Conservation (phyloP, 1,140 invertebrate genomes). For the Zaprionus capensis region DNA sequence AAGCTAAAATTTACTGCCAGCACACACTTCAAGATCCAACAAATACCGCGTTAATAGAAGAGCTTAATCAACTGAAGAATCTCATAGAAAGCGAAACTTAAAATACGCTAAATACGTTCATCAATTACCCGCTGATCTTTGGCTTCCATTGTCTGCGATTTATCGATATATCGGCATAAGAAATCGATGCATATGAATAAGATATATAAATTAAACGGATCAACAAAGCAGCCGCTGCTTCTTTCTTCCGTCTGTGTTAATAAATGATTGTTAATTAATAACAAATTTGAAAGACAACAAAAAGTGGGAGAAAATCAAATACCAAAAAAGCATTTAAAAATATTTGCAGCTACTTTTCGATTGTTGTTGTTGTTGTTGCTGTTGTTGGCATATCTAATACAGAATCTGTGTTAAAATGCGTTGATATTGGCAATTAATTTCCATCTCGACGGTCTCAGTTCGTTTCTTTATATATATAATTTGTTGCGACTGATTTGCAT, state of each 20-base stretch:
- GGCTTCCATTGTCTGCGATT: conserved; percentile 18
- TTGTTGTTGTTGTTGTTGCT: conserved; percentile 42
- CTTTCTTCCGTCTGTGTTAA: conserved; percentile 55
- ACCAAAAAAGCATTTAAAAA: conserved; percentile 48
- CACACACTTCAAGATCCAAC: not conserved
- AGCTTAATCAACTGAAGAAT: not conserved
- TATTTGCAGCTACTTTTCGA: conserved; percentile 58
- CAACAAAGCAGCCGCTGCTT: conserved; percentile 59
- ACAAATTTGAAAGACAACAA: conserved; percentile 60
- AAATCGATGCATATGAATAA: conserved; percentile 50
- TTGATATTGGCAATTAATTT: conserved; percentile 77
- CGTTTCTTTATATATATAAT: conserved; percentile 46
- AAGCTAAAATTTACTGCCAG: not conserved
- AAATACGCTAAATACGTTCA: conserved; percentile 35
- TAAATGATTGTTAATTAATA: conserved; percentile 76
- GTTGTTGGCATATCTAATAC: conserved; percentile 56
- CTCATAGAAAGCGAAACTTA: conserved; percentile 12
- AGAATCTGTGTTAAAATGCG: conserved; percentile 71
- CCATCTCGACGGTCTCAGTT: conserved; percentile 46
- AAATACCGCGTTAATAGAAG: not conserved
- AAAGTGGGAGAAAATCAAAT: conserved; percentile 15
- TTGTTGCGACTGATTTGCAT: conserved; percentile 63
- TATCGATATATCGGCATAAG: conserved; percentile 7
- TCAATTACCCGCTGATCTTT: conserved; percentile 36
- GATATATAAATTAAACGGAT: conserved; percentile 67